phyloP scores from a whole-genome alignment of 2,888 invertebrate species.

The Linyphia triangularis region DNA sequence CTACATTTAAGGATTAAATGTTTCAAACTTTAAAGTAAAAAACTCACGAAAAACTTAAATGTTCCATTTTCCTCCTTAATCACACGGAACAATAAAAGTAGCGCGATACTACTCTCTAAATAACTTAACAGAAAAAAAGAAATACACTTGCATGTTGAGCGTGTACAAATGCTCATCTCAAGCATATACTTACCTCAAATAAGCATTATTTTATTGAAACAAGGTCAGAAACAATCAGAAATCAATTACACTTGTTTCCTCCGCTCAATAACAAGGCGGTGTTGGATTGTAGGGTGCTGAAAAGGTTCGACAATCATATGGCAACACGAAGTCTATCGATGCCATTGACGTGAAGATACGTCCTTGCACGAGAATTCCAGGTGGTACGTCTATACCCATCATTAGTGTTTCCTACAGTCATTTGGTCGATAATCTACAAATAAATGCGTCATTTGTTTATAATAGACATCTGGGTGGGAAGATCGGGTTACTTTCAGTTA shows the following conservation, averaged over 20 bases:
- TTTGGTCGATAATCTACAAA: slow-evolving; percentile 31
- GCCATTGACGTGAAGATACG: slow-evolving; percentile 35
- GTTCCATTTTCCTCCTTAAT: too few relatives aligned
- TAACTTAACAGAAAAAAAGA: too few relatives aligned
- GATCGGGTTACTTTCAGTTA: slow-evolving; percentile 17
- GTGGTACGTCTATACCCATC: not conserved
- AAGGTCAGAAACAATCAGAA: slow-evolving; percentile 37
- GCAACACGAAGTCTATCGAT: slow-evolving; percentile 25
- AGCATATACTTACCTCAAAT: slow-evolving; percentile 8
- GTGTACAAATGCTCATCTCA: slow-evolving; percentile 3
- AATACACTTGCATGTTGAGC: not conserved
- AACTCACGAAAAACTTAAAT: too few relatives aligned
- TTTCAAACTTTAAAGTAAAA: too few relatives aligned
- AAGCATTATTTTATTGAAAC: slow-evolving; percentile 25
- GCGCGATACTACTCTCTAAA: too few relatives aligned
- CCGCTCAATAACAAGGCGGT: slow-evolving; percentile 25
- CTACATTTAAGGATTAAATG: too few relatives aligned
- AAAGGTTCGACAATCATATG: slow-evolving; percentile 22
- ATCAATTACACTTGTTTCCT: slow-evolving; percentile 47
- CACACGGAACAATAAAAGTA: too few relatives aligned
- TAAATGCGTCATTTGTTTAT: slow-evolving; percentile 41
- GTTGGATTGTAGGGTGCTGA: not conserved
- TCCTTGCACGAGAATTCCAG: slow-evolving; percentile 26
- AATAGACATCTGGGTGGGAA: slow-evolving; percentile 25
- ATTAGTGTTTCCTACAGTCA: slow-evolving; percentile 12